These are phyloP conservation scores for Eupeodes corollae DNA, from an alignment of 1,140 invertebrate species.

Conservation along the genomic window DNA sequence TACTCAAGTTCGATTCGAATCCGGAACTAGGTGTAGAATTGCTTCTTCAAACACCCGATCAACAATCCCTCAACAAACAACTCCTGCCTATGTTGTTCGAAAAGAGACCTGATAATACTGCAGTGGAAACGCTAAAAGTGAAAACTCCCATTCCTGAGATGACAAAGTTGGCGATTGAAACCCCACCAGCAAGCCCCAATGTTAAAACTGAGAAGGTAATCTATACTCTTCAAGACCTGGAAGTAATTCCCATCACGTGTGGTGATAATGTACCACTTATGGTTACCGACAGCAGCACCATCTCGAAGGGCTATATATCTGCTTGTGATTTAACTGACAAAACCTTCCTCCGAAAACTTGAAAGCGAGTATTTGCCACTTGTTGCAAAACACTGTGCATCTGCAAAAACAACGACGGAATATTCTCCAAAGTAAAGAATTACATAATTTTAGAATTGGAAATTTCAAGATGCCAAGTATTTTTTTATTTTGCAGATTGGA, in stretches of 20 bases:
- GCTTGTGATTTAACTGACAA: not conserved
- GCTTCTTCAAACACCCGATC: not conserved
- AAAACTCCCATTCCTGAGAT: not conserved
- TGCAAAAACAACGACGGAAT: not conserved
- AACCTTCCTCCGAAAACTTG: not conserved
- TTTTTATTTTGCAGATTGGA: not conserved
- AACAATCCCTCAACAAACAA: slow-evolving; percentile 4
- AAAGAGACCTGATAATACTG: not conserved
- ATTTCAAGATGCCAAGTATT: not conserved
- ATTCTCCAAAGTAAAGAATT: slow-evolving; percentile 5
- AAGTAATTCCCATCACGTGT: slow-evolving; percentile 3
- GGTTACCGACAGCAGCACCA: not conserved
- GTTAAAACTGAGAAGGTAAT: not conserved
- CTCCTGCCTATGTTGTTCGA: slow-evolving; percentile 5
- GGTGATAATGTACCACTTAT: slow-evolving; percentile 1
- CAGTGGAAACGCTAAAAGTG: not conserved
- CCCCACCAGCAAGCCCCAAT: not conserved
- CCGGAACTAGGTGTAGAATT: not conserved
- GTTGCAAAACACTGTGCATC: slow-evolving; percentile 1
- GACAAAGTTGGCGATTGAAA: not conserved
- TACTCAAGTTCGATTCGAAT: not conserved
- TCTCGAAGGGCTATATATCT: slow-evolving; percentile 3
- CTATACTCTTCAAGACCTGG: not conserved
- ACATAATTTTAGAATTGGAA: not conserved
- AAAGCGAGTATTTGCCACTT: not conserved